Base-by-base conservation (phyloP, 2,113 vertebrate species). In the Electrona antarctica region DNA sequence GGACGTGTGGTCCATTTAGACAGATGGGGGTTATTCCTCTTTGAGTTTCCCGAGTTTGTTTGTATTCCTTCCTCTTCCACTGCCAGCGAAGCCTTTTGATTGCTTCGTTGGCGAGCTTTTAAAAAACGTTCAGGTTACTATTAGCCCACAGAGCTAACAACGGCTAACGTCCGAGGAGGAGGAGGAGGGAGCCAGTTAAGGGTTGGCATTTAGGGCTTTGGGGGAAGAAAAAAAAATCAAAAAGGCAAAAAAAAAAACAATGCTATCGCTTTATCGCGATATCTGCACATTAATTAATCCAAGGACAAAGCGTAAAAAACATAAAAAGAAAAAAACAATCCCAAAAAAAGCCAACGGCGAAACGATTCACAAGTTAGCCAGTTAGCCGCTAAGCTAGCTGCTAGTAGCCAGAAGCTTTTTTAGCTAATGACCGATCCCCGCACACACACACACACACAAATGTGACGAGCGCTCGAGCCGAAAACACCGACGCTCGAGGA, bases 1-100 rank as follows among this genome's bases (percentile, higher is more conserved):
- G 93, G 97, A 97, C 93, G 95, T 97, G 94, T 96, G 94, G 96
- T 98, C 97, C 97, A 98, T 98, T 96, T 93, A 95, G 95, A 93
- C 95, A 90, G 88, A 64, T 88, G 72, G 55, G 55, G 21, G 74
- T 91, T 81, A 68, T 70, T 89, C 87, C 86, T 71, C 69, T 73
- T 87, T 86, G 61, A 68, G 69, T 69, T 72, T 67, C 80, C 77
- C 67, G 78, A 85, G 68, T 82, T 75, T 83, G 46, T 14, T 63
- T 15, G 6, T 82, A 75, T 69, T 74, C 63, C 60, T 57, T 56
- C 13, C n/a, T 12, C n/a, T 12, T 67, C 65, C 52, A 21, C n/a
- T 67, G 33, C 50, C 51, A 77, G 70, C 74, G 77, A 77, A 41
- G 33, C 33, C 21, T 21, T 21, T 41, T 6, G 84, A 77, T 87